Percentiles rank a stretch among this genome's conserved stretches.
phyloP scores from a whole-genome alignment of 2,888 invertebrate genomes.

The Philopedon plagiatum region DNA sequence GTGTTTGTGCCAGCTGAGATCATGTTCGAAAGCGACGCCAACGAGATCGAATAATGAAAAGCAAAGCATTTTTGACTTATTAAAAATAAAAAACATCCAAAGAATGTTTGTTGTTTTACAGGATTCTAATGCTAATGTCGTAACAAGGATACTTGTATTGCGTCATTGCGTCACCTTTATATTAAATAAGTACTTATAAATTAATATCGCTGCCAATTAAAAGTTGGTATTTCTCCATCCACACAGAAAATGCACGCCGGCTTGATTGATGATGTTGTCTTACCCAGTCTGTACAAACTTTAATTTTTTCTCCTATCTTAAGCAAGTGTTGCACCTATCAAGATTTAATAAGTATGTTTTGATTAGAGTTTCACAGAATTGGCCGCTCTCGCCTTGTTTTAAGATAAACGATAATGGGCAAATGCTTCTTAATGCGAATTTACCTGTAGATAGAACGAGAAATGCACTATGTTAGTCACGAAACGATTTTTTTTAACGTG shows the following conservation, averaged over 20 bases:
- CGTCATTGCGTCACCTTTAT: slow-evolving; percentile 15
- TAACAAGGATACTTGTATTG: slow-evolving; percentile 4
- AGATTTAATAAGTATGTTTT: slow-evolving; percentile 46
- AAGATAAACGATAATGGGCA: slow-evolving; percentile 40
- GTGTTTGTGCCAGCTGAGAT: too few relatives aligned
- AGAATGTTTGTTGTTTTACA: too few relatives aligned
- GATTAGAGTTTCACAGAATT: slow-evolving; percentile 50
- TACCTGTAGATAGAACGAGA: slow-evolving; percentile 36
- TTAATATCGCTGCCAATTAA: slow-evolving; percentile 22
- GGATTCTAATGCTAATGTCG: too few relatives aligned
- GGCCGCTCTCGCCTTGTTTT: slow-evolving; percentile 43
- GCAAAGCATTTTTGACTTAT: too few relatives aligned
- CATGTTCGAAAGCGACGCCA: too few relatives aligned
- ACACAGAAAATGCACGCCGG: slow-evolving; percentile 2
- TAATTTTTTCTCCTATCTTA: slow-evolving; percentile 17
- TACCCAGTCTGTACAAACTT: slow-evolving; percentile 16
- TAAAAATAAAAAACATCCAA: too few relatives aligned
- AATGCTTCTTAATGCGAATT: slow-evolving; percentile 42
- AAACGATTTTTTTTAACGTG: slow-evolving; percentile 16
- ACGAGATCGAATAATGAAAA: too few relatives aligned
- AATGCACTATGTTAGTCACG: slow-evolving; percentile 46
- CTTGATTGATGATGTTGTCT: slow-evolving; percentile 43
- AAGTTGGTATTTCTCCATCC: slow-evolving; percentile 15
- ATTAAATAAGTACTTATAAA: not conserved
- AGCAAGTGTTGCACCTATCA: slow-evolving; percentile 43